Percentiles rank a stretch among this genome's conserved stretches.
Evolutionary conservation across 2,797 vertebrate species (phyloP).

Genomic region (Picus viridis): DNA sequence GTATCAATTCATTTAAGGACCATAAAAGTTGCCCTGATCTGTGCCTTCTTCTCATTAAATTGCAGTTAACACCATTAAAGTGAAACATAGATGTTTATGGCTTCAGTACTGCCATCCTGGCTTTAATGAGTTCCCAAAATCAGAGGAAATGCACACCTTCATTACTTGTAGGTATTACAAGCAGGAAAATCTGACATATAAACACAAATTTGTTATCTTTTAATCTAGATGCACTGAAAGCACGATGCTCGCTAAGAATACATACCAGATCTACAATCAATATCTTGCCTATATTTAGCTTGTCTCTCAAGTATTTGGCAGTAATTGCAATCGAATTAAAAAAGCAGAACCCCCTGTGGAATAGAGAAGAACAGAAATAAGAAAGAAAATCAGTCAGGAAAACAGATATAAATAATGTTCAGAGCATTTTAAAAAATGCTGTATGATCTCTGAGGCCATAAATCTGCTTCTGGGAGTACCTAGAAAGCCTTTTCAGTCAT

Average conservation of each 20-base stretch:
- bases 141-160: slow-evolving; percentile 80
- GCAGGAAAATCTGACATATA: slow-evolving; percentile 67
- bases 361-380: slow-evolving; percentile 86
- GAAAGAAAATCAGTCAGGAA: slow-evolving; percentile 84
- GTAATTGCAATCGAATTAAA: slow-evolving; percentile 88
- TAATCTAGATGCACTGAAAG: slow-evolving; percentile 62
- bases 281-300: slow-evolving; percentile 85
- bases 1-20: slow-evolving; percentile 85
- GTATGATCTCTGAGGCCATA: slow-evolving; percentile 90
- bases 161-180: slow-evolving; percentile 78
- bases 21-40: slow-evolving; percentile 83
- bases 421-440: slow-evolving; percentile 87
- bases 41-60: slow-evolving; percentile 85
- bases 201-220: slow-evolving; percentile 70
- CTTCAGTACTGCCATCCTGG: slow-evolving; percentile 79
- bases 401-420: slow-evolving; percentile 89
- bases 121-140: slow-evolving; percentile 83
- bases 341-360: slow-evolving; percentile 86
- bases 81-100: slow-evolving; percentile 83
- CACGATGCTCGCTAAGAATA: slow-evolving; percentile 75
- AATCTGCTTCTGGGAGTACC: slow-evolving; percentile 88
- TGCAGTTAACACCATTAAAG: slow-evolving; percentile 85
- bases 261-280: slow-evolving; percentile 86
- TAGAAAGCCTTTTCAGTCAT: slow-evolving; percentile 90
- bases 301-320: slow-evolving; percentile 85